Conservation (phyloP, 2,797 vertebrate species). For the Neostethus bicornis region DNA sequence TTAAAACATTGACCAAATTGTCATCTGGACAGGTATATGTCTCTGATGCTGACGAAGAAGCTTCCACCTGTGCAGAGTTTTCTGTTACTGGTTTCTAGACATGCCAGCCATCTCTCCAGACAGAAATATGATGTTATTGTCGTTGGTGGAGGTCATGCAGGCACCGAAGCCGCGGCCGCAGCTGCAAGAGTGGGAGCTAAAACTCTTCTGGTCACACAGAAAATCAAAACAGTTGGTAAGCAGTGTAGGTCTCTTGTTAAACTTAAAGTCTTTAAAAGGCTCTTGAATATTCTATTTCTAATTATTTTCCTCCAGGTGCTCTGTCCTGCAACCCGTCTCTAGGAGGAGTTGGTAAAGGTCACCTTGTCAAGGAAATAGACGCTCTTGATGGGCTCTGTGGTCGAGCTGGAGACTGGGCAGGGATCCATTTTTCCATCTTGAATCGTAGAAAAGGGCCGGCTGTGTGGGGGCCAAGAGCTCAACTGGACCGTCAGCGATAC, state of each 20-base stretch:
- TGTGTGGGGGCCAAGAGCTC: constrained; percentile 94
- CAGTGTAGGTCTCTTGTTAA: neutral
- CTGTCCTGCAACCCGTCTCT: constrained; percentile 97
- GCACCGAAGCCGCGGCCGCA: constrained; percentile 83
- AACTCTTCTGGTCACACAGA: constrained; percentile 91
- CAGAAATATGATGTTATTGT: constrained; percentile 83
- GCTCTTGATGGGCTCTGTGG: constrained; percentile 93
- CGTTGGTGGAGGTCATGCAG: constrained; percentile 84
- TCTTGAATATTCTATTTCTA: neutral
- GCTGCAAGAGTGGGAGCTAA: constrained; percentile 85
- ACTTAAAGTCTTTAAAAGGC: neutral
- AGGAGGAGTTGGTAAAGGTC: constrained; percentile 95
- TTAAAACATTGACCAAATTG: constrained; percentile 2
- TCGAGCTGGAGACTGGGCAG: constrained; percentile 89
- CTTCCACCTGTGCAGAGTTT: constrained; percentile 41
- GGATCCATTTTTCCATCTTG: constrained; percentile 92
- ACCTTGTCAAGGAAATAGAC: constrained; percentile 93
- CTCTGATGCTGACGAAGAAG: constrained; percentile 71
- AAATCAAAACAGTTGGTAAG: constrained; percentile 87
- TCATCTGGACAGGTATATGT: constrained; percentile 41
- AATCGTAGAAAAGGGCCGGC: constrained; percentile 94
- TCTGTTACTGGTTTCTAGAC: constrained; percentile 43
- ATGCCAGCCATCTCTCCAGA: constrained; percentile 42
- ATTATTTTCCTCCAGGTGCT: constrained; percentile 77
- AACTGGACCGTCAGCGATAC: constrained; percentile 90